Conservation (phyloP, 2,888 invertebrate genomes). For the Tetragonisca angustula region DNA sequence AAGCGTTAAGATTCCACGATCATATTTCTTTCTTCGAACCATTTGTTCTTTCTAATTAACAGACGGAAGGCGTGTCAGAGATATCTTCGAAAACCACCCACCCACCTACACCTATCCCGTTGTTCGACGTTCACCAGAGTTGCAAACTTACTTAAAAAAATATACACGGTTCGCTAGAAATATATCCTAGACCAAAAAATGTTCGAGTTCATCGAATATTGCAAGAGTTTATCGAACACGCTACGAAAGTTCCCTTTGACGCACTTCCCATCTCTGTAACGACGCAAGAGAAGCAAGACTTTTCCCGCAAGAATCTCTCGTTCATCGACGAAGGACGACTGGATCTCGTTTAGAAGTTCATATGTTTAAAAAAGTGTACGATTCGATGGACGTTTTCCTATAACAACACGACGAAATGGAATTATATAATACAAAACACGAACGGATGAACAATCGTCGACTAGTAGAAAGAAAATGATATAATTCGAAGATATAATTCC, state of each 20-base stretch:
- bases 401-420: slow-evolving; percentile 14
- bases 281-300: neutral
- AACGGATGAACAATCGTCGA: slow-evolving; percentile 7
- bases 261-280: slow-evolving; percentile 1
- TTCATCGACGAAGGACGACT: slow-evolving; percentile 10
- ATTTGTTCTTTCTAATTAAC: neutral
- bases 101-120: neutral
- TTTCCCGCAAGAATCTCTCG: neutral
- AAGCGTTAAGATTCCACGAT: slow-evolving; percentile 27
- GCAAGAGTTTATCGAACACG: slow-evolving; percentile 8
- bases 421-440: slow-evolving; percentile 19
- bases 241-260: neutral
- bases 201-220: slow-evolving; percentile 14
- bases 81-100: slow-evolving; percentile 7
- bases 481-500: slow-evolving; percentile 6
- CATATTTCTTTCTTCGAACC: slow-evolving; percentile 18
- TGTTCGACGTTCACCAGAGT: slow-evolving; percentile 13
- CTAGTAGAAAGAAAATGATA: slow-evolving; percentile 28
- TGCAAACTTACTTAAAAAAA: slow-evolving; percentile 32
- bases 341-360: slow-evolving; percentile 23
- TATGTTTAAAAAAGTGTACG: slow-evolving; percentile 1
- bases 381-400: neutral
- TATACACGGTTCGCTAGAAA: slow-evolving; percentile 12
- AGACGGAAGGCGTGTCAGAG: slow-evolving; percentile 28
- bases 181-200: slow-evolving; percentile 18